Conservation (phyloP, 92 coral and sea anemone species). For the Porites lobata region DNA sequence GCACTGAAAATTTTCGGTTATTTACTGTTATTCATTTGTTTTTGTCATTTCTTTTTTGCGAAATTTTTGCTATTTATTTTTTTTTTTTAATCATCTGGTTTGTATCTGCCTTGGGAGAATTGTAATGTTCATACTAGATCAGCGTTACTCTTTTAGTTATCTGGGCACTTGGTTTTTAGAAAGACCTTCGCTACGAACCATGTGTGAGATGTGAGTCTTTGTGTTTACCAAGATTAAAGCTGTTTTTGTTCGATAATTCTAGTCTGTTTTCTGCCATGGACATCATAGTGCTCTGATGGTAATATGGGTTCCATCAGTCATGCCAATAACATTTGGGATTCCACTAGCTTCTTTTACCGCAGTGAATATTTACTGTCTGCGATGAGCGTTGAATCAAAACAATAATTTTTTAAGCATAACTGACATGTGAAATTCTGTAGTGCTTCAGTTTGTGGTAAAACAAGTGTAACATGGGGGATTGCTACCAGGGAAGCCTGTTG, state of each 20-base stretch:
- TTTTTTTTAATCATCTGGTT: neutral
- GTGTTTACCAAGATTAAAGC: too few relatives aligned
- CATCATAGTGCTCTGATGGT: neutral
- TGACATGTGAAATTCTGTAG: neutral
- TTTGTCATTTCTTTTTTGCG: neutral
- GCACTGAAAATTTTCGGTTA: neutral
- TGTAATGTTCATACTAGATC: conserved; percentile 7
- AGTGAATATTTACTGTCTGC: conserved; percentile 22
- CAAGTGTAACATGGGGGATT: neutral
- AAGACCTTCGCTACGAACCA: too few relatives aligned
- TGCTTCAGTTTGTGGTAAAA: neutral
- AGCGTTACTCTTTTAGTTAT: neutral
- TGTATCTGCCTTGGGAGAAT: neutral
- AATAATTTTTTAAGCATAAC: too few relatives aligned
- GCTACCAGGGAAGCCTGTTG: too few relatives aligned
- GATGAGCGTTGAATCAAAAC: conserved; percentile 7
- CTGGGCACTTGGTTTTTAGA: too few relatives aligned
- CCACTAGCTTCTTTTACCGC: neutral
- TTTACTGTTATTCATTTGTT: too few relatives aligned
- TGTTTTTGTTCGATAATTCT: too few relatives aligned
- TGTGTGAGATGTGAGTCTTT: too few relatives aligned
- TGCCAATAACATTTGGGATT: conserved; percentile 21
- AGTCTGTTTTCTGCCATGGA: too few relatives aligned
- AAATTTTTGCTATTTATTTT: neutral
- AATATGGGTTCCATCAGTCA: conserved; percentile 26